A percentile compares a stretch with the other conserved stretches of the same genome.
Conservation (phyloP, 2,113 vertebrate species). For the Hypanus sabinus region DNA sequence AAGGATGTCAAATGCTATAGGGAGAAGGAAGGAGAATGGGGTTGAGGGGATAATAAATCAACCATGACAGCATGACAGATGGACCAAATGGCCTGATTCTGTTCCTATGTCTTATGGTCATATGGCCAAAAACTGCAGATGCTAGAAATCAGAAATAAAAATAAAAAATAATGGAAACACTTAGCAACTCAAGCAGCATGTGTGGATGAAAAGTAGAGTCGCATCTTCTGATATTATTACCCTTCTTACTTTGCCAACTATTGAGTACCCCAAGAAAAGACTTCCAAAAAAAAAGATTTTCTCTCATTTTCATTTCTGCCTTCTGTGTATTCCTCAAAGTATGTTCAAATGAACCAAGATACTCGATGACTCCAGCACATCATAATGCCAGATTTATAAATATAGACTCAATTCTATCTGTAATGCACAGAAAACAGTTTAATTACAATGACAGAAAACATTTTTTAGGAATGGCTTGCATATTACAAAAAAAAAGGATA, state of each 20-base stretch:
- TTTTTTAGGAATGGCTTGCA: neutral
- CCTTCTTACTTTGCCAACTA: neutral
- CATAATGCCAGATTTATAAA: neutral
- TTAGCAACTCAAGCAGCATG: too few species aligned
- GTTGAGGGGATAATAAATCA: too few species aligned
- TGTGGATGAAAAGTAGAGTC: too few species aligned
- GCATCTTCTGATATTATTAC: too few species aligned
- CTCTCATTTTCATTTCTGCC: neutral
- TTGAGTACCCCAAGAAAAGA: neutral
- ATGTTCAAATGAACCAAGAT: neutral
- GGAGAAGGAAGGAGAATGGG: too few species aligned
- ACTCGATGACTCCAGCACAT: neutral
- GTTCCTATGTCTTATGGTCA: too few species aligned
- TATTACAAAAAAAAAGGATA: neutral
- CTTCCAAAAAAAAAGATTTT: neutral
- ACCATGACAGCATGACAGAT: too few species aligned
- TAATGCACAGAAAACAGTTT: neutral
- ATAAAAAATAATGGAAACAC: too few species aligned
- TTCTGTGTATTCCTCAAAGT: neutral
- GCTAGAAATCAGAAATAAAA: too few species aligned
- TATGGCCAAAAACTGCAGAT: too few species aligned
- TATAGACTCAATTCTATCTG: neutral
- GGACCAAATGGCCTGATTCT: too few species aligned
- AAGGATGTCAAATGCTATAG: too few species aligned
- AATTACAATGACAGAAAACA: neutral